A percentile compares a stretch with the other conserved stretches of the same genome.
Conservation (phyloP, 2,113 vertebrate genomes). For the Lontra canadensis region DNA sequence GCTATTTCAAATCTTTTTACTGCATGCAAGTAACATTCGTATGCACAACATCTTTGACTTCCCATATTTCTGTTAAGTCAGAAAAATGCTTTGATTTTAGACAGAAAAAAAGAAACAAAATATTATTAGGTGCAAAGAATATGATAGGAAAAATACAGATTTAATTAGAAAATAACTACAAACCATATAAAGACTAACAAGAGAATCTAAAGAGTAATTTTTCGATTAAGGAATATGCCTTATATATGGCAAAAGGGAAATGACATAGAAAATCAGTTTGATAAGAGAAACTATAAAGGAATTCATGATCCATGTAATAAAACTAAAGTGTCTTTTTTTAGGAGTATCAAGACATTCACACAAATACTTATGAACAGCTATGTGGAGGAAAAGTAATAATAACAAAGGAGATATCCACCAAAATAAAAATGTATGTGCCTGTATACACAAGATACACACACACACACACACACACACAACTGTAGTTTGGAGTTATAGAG, state of each 20-base stretch:
- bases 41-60: not conserved
- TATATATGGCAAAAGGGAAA: slow-evolving; percentile 19
- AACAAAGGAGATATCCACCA: not conserved
- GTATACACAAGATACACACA: rapidly evolving
- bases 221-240: not conserved
- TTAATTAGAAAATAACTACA: not conserved
- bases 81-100: not conserved
- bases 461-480: not conserved
- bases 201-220: not conserved
- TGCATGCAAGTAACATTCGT: too few species aligned
- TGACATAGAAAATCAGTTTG: not conserved
- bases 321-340: not conserved
- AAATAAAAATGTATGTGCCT: not conserved
- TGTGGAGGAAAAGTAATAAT: not conserved
- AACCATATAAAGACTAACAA: not conserved
- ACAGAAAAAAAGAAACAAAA: not conserved
- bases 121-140: not conserved
- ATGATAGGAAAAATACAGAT: not conserved
- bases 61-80: not conserved
- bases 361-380: not conserved
- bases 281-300: not conserved
- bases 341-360: not conserved
- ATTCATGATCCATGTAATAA: not conserved
- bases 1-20: not conserved
- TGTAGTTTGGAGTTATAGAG: not conserved